Base-by-base conservation (phyloP, 1,140 invertebrate genomes). In the Lucilia sericata region DNA sequence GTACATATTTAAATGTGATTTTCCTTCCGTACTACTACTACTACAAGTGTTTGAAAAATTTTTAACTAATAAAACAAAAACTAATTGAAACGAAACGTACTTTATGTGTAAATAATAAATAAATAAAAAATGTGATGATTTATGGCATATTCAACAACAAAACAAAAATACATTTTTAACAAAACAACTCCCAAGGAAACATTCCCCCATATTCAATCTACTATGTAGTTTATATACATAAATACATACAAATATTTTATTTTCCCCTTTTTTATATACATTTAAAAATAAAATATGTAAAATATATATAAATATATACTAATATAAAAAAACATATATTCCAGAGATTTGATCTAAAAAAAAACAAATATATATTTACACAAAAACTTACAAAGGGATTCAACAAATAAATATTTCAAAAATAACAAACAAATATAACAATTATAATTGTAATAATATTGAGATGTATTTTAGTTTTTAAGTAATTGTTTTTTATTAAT, bases 401-500 rank as follows among this genome's bases (percentile, higher is more conserved):
- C 19, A 19, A 25, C 14, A 70, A 25, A 55, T 55, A 55, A 55
- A 55, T 55, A 55, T 55, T 55, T 42, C 42, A 42, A 42, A 30
- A 8, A 55, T 55, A 55, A 55, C 51, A 55, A 55, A 55, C 2
- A 55, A 55, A 30, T 30, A 30, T 30, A 55, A 55, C 12, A 55
- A 55, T 55, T 55, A 55, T 55, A 55, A 55, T 55, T 14, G 10
- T 60, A 60, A 60, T 60, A 60, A 60, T 60, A 60, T n/a, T 60
- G n/a, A 60, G 8, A 60, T 60, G 65, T 21, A 70, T 70, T 70
- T 70, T 70, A 70, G 65, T 21, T 70, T 19, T 17, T 70, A 70
- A 70, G 65, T 70, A 70, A 55, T 55, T 55, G 51, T 70, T 70
- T 70, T 65, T 70, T 70, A 70, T 70, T 55, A 55, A 55, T 55